Percentiles rank a stretch among this genome's conserved stretches.
phyloP scores from a whole-genome alignment of 1,140 invertebrate genomes.

The Heliconius congener region DNA sequence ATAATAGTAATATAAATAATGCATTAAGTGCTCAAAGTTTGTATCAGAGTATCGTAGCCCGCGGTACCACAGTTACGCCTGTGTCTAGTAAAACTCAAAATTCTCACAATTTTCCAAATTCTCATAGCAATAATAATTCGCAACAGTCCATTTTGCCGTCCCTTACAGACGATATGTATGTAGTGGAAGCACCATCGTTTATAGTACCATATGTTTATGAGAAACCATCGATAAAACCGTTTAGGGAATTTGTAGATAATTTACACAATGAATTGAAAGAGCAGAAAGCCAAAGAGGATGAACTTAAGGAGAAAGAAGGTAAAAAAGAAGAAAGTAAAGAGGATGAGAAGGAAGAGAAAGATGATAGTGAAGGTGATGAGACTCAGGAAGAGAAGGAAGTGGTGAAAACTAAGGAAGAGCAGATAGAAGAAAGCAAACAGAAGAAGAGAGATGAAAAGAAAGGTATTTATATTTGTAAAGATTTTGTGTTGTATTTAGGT shows the following conservation, averaged over 20 bases:
- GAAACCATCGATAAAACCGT: conserved; percentile 89
- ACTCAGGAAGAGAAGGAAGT: conserved; percentile 55
- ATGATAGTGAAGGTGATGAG: conserved; percentile 56
- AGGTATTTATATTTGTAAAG: conserved; percentile 40
- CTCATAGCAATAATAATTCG: conserved; percentile 44
- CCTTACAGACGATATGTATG: conserved; percentile 94
- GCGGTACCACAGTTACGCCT: conserved; percentile 74
- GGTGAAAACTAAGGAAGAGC: conserved; percentile 50
- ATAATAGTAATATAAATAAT: conserved; percentile 37
- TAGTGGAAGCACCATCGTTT: conserved; percentile 94
- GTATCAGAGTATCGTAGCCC: conserved; percentile 70
- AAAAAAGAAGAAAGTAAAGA: conserved; percentile 63
- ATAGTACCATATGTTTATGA: conserved; percentile 96
- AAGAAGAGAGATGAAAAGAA: conserved; percentile 58
- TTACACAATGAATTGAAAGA: conserved; percentile 85
- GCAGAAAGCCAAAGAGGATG: conserved; percentile 69
- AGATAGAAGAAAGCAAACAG: conserved; percentile 54
- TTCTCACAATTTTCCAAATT: conserved; percentile 44
- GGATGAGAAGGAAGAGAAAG: conserved; percentile 62
- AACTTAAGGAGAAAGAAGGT: conserved; percentile 36
- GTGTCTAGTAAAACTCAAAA: conserved; percentile 54
- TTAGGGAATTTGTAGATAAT: conserved; percentile 88
- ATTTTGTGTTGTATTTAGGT: neutral
- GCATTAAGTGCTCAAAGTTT: conserved; percentile 56
- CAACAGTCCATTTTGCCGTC: conserved; percentile 85